Percentiles rank a stretch among this genome's conserved stretches.
Conservation (phyloP, 2,888 invertebrate species). For the Ceratothoa steindachneri region DNA sequence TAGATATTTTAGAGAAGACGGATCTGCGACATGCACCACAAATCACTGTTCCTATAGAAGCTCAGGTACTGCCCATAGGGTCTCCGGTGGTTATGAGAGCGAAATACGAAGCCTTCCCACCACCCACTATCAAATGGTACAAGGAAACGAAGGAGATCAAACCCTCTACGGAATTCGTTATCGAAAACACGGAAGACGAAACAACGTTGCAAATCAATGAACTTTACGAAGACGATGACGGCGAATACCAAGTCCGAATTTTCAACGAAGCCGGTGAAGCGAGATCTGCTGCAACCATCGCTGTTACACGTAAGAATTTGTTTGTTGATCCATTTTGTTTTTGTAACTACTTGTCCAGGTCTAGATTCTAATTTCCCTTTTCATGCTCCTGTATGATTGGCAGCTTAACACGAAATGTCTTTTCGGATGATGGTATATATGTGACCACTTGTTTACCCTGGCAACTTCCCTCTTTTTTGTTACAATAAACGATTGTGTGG, state of each 20-base stretch:
- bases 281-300: conserved; percentile 76
- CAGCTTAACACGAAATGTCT: too few species aligned
- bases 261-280: conserved; percentile 72
- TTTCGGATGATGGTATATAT: too few species aligned
- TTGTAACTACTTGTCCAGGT: too few species aligned
- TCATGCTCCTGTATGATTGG: too few species aligned
- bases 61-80: conserved; percentile 66
- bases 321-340: too few species aligned
- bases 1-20: conserved; percentile 41
- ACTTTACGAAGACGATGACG: conserved; percentile 69
- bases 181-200: conserved; percentile 58
- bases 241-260: conserved; percentile 83
- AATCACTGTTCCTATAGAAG: conserved; percentile 73
- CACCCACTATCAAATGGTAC: conserved; percentile 75
- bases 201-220: conserved; percentile 66
- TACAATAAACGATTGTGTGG: too few species aligned
- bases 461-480: too few species aligned
- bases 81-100: conserved; percentile 67
- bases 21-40: conserved; percentile 61
- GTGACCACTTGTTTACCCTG: too few species aligned
- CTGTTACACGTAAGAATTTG: conserved; percentile 62
- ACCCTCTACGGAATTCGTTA: conserved; percentile 51
- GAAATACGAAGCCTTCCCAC: conserved; percentile 64
- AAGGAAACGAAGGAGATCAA: conserved; percentile 74
- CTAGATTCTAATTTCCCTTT: too few species aligned